Conservation (phyloP, 2,797 vertebrate species). For the Sebastes diaconus region DNA sequence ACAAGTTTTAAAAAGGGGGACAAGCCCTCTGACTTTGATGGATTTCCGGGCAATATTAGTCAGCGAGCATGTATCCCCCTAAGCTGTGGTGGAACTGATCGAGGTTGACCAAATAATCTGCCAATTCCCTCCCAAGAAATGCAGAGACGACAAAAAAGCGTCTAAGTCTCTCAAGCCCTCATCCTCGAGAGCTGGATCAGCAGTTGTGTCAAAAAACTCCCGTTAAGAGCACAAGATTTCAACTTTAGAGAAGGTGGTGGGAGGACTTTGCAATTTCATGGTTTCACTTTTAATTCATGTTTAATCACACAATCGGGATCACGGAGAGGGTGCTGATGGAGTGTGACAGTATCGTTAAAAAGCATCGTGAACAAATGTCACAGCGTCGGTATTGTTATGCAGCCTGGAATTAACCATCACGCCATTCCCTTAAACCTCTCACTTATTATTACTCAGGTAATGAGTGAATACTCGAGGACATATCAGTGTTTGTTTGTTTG, state of each 20-base stretch:
- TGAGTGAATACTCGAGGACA: constrained; percentile 40
- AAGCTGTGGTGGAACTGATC: constrained; percentile 85
- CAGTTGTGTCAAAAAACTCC: constrained; percentile 79
- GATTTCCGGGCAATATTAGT: constrained; percentile 79
- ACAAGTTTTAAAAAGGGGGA: constrained; percentile 66
- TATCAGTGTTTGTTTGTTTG: constrained; percentile 40
- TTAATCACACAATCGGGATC: constrained; percentile 68
- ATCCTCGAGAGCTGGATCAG: constrained; percentile 83
- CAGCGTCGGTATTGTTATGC: constrained; percentile 42
- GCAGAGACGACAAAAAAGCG: constrained; percentile 79
- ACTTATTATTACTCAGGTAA: constrained; percentile 54
- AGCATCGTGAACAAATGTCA: constrained; percentile 50
- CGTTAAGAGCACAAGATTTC: constrained; percentile 71
- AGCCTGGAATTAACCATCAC: constrained; percentile 57
- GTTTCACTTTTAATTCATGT: constrained; percentile 72
- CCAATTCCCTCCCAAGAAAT: constrained; percentile 83
- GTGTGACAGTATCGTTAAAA: constrained; percentile 46
- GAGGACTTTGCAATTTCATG: constrained; percentile 67
- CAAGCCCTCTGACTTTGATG: constrained; percentile 81
- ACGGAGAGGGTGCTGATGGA: constrained; percentile 39
- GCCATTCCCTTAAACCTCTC: constrained; percentile 36
- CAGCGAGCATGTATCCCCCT: constrained; percentile 76
- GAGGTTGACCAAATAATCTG: constrained; percentile 87
- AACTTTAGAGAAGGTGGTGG: constrained; percentile 70
- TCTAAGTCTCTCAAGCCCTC: constrained; percentile 79